phyloP scores from a whole-genome alignment of 2,888 invertebrate species.

The Eupithecia inturbata region DNA sequence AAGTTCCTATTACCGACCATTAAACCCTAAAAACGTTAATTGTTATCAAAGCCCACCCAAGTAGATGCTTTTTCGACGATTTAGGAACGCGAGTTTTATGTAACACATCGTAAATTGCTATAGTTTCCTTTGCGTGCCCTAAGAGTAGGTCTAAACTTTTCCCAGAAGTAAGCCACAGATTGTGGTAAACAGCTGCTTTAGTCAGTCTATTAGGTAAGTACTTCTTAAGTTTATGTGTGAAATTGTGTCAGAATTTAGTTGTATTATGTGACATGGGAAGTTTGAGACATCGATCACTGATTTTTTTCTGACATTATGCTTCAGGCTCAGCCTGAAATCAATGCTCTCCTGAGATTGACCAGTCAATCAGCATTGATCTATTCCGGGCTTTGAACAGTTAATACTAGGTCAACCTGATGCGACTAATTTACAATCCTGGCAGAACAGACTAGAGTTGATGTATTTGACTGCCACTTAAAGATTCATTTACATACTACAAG shows the following conservation, averaged over 20 bases:
- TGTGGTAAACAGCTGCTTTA: conserved; percentile 11
- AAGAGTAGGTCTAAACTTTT: conserved; percentile 62
- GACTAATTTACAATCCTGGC: neutral
- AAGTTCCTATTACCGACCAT: conserved; percentile 68
- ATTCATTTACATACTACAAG: neutral
- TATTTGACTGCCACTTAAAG: neutral
- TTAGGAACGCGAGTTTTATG: conserved; percentile 72
- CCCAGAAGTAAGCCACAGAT: conserved; percentile 57
- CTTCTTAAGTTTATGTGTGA: neutral
- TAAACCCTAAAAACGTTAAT: conserved; percentile 76
- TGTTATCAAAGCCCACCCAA: conserved; percentile 78
- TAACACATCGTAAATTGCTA: conserved; percentile 77
- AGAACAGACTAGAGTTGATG: neutral
- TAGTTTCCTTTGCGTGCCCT: conserved; percentile 65
- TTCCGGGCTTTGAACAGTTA: neutral
- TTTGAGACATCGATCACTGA: neutral
- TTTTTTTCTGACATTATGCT: neutral
- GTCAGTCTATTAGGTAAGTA: neutral
- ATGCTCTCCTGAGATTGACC: neutral
- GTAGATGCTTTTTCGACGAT: conserved; percentile 60
- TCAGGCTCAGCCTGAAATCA: neutral
- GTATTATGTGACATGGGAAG: too few relatives aligned
- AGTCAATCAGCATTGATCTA: neutral
- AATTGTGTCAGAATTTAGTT: neutral
- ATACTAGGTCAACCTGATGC: conserved; percentile 1